Evolutionary conservation across 2,797 vertebrate genomes (phyloP).

Genomic region (Sciurus vulgaris): DNA sequence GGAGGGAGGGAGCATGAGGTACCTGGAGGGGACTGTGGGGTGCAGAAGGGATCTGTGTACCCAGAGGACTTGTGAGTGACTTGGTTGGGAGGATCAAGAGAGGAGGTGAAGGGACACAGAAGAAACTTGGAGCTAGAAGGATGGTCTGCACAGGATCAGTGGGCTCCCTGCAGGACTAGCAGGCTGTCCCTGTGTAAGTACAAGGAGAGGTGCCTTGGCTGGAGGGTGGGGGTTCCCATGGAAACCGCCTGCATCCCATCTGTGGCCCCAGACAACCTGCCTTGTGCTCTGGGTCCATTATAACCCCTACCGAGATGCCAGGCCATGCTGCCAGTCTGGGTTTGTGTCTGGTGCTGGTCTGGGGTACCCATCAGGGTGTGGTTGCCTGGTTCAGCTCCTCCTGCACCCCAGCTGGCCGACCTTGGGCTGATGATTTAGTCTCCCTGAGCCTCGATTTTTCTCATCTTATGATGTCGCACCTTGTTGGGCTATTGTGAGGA

Average conservation of each 20-base stretch:
- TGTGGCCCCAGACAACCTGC: conserved; percentile 89
- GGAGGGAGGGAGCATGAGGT: too few relatives aligned
- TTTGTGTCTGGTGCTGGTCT: conserved; percentile 75
- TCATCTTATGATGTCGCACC: background rate
- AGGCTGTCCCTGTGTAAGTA: conserved; percentile 40
- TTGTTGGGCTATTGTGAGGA: background rate
- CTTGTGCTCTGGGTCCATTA: conserved; percentile 89
- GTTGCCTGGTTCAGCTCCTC: background rate
- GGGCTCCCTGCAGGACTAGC: background rate
- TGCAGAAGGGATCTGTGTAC: background rate
- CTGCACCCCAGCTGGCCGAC: background rate
- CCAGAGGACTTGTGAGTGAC: background rate
- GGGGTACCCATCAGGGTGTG: background rate
- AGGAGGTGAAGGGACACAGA: background rate
- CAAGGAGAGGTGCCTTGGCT: conserved; percentile 85
- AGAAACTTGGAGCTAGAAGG: background rate
- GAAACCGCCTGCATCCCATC: conserved; percentile 91
- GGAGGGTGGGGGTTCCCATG: conserved; percentile 89
- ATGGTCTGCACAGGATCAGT: background rate
- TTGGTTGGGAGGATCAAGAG: background rate
- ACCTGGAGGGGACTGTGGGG: background rate
- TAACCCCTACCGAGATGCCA: conserved; percentile 85
- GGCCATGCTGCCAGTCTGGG: conserved; percentile 88
- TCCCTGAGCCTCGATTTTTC: background rate
- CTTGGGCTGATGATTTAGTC: background rate